Conservation (phyloP, 2,888 invertebrate species). For the Hypomecis punctinalis region DNA sequence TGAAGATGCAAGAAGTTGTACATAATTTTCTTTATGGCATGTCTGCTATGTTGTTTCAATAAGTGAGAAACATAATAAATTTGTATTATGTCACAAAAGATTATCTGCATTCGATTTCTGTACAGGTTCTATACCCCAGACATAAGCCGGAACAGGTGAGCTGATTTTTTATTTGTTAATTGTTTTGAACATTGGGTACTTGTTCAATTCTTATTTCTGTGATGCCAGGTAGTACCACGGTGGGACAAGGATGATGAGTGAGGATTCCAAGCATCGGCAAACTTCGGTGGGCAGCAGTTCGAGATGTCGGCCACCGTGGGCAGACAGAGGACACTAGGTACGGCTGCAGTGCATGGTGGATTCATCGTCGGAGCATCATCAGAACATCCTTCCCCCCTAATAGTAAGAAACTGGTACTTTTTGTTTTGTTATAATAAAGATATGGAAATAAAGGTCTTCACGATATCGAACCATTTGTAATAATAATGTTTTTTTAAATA, state of each 20-base stretch:
- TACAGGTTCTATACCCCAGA: slow-evolving; percentile 60
- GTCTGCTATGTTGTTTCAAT: slow-evolving; percentile 73
- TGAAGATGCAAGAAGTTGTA: slow-evolving; percentile 76
- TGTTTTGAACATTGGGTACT: slow-evolving; percentile 51
- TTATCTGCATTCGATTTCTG: slow-evolving; percentile 52
- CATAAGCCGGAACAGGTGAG: slow-evolving; percentile 65
- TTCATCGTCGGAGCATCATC: slow-evolving; percentile 43
- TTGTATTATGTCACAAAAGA: slow-evolving; percentile 70
- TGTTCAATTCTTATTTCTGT: slow-evolving; percentile 54
- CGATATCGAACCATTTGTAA: slow-evolving; percentile 57
- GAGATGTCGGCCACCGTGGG: not conserved
- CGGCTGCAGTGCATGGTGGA: slow-evolving; percentile 25
- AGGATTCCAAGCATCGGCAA: slow-evolving; percentile 7
- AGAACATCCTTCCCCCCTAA: slow-evolving; percentile 63
- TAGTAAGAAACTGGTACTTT: slow-evolving; percentile 83
- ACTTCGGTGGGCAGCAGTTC: not conserved
- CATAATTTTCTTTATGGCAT: slow-evolving; percentile 78
- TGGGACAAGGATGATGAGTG: slow-evolving; percentile 11
- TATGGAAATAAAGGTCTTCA: slow-evolving; percentile 62
- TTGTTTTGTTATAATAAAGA: slow-evolving; percentile 75
- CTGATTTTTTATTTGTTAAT: slow-evolving; percentile 61
- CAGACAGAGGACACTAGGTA: not conserved
- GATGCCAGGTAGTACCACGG: slow-evolving; percentile 67
- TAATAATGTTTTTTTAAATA: slow-evolving; percentile 47
- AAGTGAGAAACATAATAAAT: slow-evolving; percentile 75